phyloP scores from a whole-genome alignment of 2,797 vertebrate genomes.

The Hydrolagus colliei region DNA sequence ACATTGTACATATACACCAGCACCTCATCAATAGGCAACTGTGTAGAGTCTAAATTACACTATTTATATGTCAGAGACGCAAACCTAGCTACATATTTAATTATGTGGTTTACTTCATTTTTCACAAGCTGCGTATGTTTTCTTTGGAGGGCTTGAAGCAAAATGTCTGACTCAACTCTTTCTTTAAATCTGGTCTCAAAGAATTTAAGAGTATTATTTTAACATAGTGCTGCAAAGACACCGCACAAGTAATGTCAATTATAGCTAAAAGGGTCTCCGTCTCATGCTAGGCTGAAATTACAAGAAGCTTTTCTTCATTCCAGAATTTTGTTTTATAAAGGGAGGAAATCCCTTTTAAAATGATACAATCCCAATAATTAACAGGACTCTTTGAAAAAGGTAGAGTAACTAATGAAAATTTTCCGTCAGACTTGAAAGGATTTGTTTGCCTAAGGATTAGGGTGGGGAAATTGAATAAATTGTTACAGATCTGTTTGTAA shows the following conservation, averaged over 20 bases:
- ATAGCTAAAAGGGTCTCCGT: conserved; percentile 13
- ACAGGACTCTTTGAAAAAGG: not conserved
- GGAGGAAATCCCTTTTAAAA: not conserved
- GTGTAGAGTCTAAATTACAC: conserved; percentile 50
- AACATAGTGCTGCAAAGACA: conserved; percentile 32
- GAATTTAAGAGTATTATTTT: conserved; percentile 36
- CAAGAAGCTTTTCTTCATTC: not conserved
- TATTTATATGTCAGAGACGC: conserved; percentile 45
- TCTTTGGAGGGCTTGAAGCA: conserved; percentile 49
- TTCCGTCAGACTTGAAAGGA: not conserved
- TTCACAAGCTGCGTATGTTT: conserved; percentile 49
- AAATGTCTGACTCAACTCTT: conserved; percentile 46
- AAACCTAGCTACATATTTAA: conserved; percentile 47
- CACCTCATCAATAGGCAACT: conserved; percentile 52
- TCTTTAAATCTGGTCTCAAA: conserved; percentile 42
- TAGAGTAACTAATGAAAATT: no score
- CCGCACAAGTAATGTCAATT: conserved; percentile 12
- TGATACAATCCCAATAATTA: not conserved
- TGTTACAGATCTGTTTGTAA: not conserved
- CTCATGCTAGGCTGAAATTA: not conserved
- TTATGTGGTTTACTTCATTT: conserved; percentile 15
- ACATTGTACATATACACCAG: not conserved
- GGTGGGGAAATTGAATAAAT: not conserved
- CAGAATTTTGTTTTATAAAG: not conserved
- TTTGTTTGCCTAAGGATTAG: not conserved